Evolutionary conservation across 2,797 vertebrate genomes (phyloP), one percentile per base, ranked within the genome.

Genomic region (Clamator glandarius): DNA sequence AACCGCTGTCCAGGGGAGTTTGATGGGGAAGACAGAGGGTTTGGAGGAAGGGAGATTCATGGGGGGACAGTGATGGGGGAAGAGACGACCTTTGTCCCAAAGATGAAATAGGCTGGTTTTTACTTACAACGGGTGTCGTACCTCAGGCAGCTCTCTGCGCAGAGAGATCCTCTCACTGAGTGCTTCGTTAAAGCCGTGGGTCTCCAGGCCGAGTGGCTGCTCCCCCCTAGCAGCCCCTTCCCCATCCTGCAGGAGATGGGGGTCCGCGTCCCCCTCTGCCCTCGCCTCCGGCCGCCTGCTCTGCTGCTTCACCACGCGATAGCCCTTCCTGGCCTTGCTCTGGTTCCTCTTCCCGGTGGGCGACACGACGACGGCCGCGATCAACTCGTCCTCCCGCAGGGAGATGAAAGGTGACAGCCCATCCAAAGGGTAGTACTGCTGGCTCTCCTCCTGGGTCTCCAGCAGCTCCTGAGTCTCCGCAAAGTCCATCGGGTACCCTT

Each of bases 71-170:
- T 13, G 73, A 4, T 25, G 19, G 36, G 55, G 36, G 50, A 42
- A 20, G 48, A 61, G 61, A 4, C 25, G 25, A 6, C 69, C 42
- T 67, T 83, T 17, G 23, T 64, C 46, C 23, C 42, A 17, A 79
- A 63, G 61, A 72, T 69, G 17, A 90, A 94, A 52, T 16, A 78
- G 86, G 70, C 64, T 62, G 63, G 18, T 82, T 92, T 83, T 92
- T 97, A 98, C 99, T 99, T 97, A 99, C 99, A 97, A 97, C 6
- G 98, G 98, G 76, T 98, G 98, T 63, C 98, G 98, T 84, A 91
- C 93, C 90, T 98, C 98, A 1, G 98, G 98, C 92, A 98, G 97
- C 35, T 92, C 94, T 92, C 98, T 97, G 80, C 92, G 98, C 85
- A 98, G 92, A 13, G 98, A 95, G 39, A 98, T 96, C 89, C 67